Percentiles rank a stretch among this genome's conserved stretches.
phyloP scores from a whole-genome alignment of 2,113 vertebrate genomes.

The Syngnathus typhle region DNA sequence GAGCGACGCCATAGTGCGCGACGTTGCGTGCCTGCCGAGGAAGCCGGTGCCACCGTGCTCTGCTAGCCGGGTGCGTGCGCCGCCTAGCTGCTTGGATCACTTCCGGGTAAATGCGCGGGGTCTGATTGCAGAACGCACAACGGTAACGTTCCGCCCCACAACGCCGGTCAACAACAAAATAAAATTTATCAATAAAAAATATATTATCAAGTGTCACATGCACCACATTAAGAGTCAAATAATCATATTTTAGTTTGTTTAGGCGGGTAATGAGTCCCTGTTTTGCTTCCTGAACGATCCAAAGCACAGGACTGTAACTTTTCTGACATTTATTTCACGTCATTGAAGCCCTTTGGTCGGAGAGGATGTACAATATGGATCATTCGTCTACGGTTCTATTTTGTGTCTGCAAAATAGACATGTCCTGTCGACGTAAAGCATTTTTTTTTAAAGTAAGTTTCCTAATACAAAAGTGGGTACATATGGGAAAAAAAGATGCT shows the following conservation, averaged over 20 bases:
- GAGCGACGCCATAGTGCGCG: slow-evolving; percentile 65
- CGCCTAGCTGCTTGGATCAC: slow-evolving; percentile 62
- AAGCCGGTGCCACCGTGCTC: slow-evolving; percentile 49
- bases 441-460: background rate
- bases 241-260: background rate
- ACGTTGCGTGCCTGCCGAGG: slow-evolving; percentile 48
- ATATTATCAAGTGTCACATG: background rate
- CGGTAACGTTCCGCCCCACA: too few relatives aligned
- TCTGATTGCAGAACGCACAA: too few relatives aligned
- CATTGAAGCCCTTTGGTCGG: background rate
- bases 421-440: too few relatives aligned
- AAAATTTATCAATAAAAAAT: background rate
- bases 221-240: background rate
- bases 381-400: background rate
- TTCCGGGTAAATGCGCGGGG: slow-evolving; percentile 62
- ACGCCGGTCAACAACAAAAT: too few relatives aligned
- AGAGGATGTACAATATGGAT: too few relatives aligned
- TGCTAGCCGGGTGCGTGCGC: slow-evolving; percentile 12
- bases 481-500: background rate
- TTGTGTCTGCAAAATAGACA: too few relatives aligned
- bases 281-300: background rate
- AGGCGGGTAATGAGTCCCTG: background rate
- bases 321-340: background rate
- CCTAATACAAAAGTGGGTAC: background rate
- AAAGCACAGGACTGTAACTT: background rate